Evolutionary conservation across 2,113 vertebrate species (phyloP), one percentile per base, ranked within the genome.

Genomic region (Calonectris borealis): DNA sequence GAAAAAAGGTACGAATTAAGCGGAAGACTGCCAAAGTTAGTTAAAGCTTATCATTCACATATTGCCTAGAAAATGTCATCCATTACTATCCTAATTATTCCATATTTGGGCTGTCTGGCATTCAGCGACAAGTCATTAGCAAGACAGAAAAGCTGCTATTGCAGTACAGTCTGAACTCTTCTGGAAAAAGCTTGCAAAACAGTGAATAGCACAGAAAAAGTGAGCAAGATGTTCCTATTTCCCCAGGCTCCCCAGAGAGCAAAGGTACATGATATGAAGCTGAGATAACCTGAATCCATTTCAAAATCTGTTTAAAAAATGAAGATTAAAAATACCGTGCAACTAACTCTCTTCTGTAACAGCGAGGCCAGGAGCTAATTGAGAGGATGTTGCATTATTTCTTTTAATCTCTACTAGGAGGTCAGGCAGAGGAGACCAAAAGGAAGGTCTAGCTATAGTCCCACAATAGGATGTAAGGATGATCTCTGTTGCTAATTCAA

Each of bases 11-110:
- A 54, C 1, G 1, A 42, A 86, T 86, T 77, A 90, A 88, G 42
- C 8, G 3, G 24, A 79, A 93, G 66, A 49, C 54, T 78, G 60
- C 26, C 48, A 31, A 57, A 79, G 46, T 68, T 80, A 62, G 71
- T 83, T 77, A 86, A 75, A 78, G 27, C 27, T 91, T 86, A 84
- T 92, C 42, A 32, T 51, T 78, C 69, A 79, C 65, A 64, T 61
- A 87, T 61, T 86, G 88, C 69, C 72, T 94, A 89, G 88, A 91
- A 96, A 94, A 84, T 76, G 54, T 54, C 34, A 84, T 75, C 85
- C 12, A 16, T 65, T 86, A 20, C 40, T 86, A 46, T 38, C 73
- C 52, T 92, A 61, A 81, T 88, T 95, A 82, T 69, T 91, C 81
- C 72, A 72, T 84, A 61, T 89, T 86, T 95, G 91, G 72, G 24